Evolutionary conservation across 1,140 invertebrate genomes (phyloP).

Genomic region (Myzus persicae): DNA sequence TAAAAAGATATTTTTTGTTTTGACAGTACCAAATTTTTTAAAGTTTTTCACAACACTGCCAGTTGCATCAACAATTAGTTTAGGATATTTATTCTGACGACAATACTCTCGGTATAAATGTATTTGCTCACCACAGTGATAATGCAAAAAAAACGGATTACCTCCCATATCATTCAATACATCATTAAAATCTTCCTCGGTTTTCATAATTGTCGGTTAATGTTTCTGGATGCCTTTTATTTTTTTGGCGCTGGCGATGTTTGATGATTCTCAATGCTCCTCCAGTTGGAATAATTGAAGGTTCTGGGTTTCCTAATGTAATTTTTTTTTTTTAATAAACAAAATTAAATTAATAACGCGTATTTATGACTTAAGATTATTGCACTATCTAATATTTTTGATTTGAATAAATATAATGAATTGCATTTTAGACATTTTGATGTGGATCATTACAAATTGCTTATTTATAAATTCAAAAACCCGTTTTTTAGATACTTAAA

Average conservation of each 20-base stretch:
- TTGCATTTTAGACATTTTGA: neutral
- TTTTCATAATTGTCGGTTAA: neutral
- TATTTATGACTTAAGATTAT: neutral
- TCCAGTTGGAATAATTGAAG: neutral
- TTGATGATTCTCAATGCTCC: neutral
- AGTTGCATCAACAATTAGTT: constrained; percentile 2
- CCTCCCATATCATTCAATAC: constrained; percentile 11
- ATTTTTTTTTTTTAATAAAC: neutral
- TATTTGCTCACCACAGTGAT: constrained; percentile 16
- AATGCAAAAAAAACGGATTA: constrained; percentile 32
- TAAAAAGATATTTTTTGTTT: neutral
- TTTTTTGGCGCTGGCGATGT: neutral
- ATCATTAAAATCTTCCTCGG: neutral
- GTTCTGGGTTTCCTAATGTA: neutral
- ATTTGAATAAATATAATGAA: neutral
- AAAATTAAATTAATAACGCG: neutral
- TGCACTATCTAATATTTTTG: neutral
- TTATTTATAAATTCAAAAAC: too few relatives aligned
- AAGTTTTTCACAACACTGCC: constrained; percentile 8
- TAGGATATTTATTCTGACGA: neutral
- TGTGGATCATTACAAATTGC: neutral
- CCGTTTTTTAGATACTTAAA: too few relatives aligned
- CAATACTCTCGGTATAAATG: constrained; percentile 3
- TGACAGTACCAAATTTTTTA: neutral
- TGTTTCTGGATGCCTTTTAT: constrained; percentile 1